phyloP scores from a whole-genome alignment of 1,140 invertebrate species.

The Dreissena polymorpha region DNA sequence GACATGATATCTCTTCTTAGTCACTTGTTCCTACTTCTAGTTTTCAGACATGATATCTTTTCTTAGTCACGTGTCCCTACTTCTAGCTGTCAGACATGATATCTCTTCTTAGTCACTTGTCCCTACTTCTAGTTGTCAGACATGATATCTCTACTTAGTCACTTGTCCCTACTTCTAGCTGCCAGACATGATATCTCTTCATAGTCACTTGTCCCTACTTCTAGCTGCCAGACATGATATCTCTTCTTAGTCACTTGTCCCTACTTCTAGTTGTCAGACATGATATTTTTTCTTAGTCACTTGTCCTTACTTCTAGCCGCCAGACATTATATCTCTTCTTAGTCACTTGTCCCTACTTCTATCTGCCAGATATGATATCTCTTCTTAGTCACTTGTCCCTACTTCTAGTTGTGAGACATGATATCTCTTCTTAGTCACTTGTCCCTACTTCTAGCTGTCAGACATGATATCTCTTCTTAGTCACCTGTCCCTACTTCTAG shows the following conservation, averaged over 20 bases:
- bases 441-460: slow-evolving; percentile 67
- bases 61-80: background rate
- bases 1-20: too few relatives aligned
- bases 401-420: slow-evolving; percentile 67
- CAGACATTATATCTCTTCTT: too few relatives aligned
- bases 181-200: too few relatives aligned
- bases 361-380: too few relatives aligned
- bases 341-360: background rate
- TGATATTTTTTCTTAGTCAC: too few relatives aligned
- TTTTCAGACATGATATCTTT: too few relatives aligned
- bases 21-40: slow-evolving; percentile 37
- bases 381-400: background rate
- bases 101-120: too few relatives aligned
- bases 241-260: background rate
- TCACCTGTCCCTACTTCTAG: slow-evolving; percentile 36
- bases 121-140: slow-evolving; percentile 72
- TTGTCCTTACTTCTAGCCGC: slow-evolving; percentile 58
- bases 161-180: slow-evolving; percentile 58
- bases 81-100: slow-evolving; percentile 77
- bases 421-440: too few relatives aligned
- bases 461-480: too few relatives aligned
- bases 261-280: slow-evolving; percentile 74
- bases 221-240: slow-evolving; percentile 79
- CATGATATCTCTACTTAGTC: too few relatives aligned
- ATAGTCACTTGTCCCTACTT: background rate